Evolutionary conservation across 2,888 invertebrate genomes (phyloP), one percentile per base, ranked within the genome.

Genomic region (Hoplodrina blanda): DNA sequence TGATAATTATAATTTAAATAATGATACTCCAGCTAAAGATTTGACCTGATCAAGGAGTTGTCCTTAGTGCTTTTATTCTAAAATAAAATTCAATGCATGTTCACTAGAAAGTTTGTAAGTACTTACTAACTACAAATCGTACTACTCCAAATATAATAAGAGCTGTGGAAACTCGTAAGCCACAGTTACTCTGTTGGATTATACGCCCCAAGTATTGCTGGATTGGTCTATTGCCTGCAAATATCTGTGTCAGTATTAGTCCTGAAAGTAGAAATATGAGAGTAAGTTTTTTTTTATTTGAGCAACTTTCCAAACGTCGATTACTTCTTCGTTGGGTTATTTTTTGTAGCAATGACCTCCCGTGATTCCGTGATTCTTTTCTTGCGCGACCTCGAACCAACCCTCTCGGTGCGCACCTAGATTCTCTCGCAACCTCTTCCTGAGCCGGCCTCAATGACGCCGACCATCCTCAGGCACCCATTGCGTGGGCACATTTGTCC

Each of bases 131-230:
- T 69, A 80, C 33, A 85, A 95, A 94, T 73, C 89, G 87, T 4
- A 92, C 83, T 15, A 83, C 88, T 8, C 94, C 94, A 75, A 92
- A 94, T 46, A 91, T 87, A 17, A 94, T 88, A 19, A 93, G 80
- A 0, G 90, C 87, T 0, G 89, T 90, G 0, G 89, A 82, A 8
- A 89, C 44, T 2, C 82, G 55, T 62, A 94, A 81, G 6, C 83
- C 78, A 3, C 88, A 86, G 2, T 89, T 83, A 54, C 91, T 92
- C 71, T 94, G 92, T 66, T 90, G 81, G 77, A 92, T 87, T 25
- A 95, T 95, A 0, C 84, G 84, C 0, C 92, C 93, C 62, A 95
- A 72, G 78, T 95, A 94, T 66, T 92, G 90, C 70, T 91, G 90
- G 30, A 94, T 90, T 0, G 92, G 88, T 66, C 90, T 76, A 2